Base-by-base conservation (phyloP, 2,888 invertebrate genomes). In the Athalia circularis region DNA sequence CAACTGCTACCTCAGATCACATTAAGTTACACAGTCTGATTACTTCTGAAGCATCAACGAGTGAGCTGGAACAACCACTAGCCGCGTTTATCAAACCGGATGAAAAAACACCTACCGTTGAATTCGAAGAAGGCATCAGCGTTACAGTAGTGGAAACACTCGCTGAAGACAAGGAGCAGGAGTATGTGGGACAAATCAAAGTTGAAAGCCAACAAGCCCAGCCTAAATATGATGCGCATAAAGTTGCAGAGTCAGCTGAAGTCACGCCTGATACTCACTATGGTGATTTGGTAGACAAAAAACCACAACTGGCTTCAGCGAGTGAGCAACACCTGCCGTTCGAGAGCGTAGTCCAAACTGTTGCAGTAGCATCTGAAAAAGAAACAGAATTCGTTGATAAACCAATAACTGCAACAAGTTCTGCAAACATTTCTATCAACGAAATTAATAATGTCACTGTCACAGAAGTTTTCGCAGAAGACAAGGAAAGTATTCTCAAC, bases 241-340 rank as follows among this genome's bases (percentile, higher is more conserved):
- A 89, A 81, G 93, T 94, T 84, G 94, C 94, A 13, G 87, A 94
- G 77, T 92, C 92, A 74, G 92, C 92, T 82, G 92, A 94, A 92
- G 90, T 93, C 47, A 89, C 92, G 70, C 86, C 93, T 11, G 90
- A 91, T 79, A 89, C 91, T 47, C 90, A 91, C 84, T 89, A 91
- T 9, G 91, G 91, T 11, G 91, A 92, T 85, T 88, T 92, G n/a
- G 82, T 87, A 65, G 83, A 92, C 4, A 81, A 86, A 54, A 82
- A 88, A 80, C 87, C 84, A 65, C 82, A 86, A 45, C 83, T 87
- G 50, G 87, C 87, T 72, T 90, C 88, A 64, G 93, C 92, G 13
- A 92, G 91, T 75, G 86, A 89, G 70, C 88, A 92, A 77, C 89
- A 92, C 79, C 88, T 92, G 47, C 90, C 92, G 11, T 91, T 94